Base-by-base conservation (phyloP, 2,797 vertebrate genomes). In the Acanthornis magna region DNA sequence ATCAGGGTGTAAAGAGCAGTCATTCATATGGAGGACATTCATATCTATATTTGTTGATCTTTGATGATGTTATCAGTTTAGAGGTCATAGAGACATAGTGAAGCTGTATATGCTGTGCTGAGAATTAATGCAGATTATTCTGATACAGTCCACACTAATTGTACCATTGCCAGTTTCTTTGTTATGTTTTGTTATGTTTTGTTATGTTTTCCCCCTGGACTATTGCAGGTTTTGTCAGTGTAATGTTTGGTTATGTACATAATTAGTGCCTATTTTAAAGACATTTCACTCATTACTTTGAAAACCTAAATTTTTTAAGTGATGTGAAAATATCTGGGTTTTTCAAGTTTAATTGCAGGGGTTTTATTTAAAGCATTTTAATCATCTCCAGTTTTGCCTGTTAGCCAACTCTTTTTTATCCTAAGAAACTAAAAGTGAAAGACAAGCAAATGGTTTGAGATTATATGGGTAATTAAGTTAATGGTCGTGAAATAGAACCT, bases 291-390 rank as follows among this genome's bases (percentile, higher is more conserved):
- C 9, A 20, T 45, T 87, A 47, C 20, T 84, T 94, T 15, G 71
- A 89, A 85, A 53, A 29, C 13, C 2, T 11, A 7, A 25, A 8
- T 26, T 19, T 79, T 94, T 79, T 1, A 76, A 76, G 19, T 61
- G 45, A 45, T 75, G 36, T 73, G 53, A 88, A 82, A 92, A 63
- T 72, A 60, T 9, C n/a, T 40, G 10, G 22, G 15, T 42, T 63
- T 86, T 84, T 82, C 43, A 51, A 67, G 30, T 63, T 30, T 80
- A 87, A 88, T 79, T 87, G 57, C 42, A 77, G 48, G 20, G 65
- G 10, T 26, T 94, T 89, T 60, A 66, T 87, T 89, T 53, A 63
- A 93, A 89, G 45, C 29, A 54, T 71, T 94, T 92, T 83, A 91
- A 63, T 72, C 2, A 21, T 55, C 67, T 73, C 36, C 43, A 67